Base-by-base conservation (phyloP, 2,888 invertebrate genomes). In the Amiota communis region DNA sequence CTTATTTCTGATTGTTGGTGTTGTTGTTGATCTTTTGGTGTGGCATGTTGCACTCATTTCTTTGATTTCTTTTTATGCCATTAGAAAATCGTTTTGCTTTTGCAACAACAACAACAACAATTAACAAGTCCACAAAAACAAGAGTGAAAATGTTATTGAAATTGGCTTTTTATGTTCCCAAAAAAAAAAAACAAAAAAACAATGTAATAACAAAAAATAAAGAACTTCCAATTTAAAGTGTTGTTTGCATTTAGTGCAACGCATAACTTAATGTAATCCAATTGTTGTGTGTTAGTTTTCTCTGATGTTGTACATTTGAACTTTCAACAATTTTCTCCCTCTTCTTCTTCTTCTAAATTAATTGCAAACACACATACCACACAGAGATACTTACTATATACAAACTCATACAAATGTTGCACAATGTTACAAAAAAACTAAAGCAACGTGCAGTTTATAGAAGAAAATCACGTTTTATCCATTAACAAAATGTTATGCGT, bases 131-230 rank as follows among this genome's bases (percentile, higher is more conserved):
- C 36, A 20, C 59, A 57, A 57, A 70, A 57, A 70, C 56, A 53
- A 12, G 56, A 23, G 74, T 11, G 48, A 72, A 80, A 86, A 86
- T 85, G 85, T 85, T 86, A 83, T 86, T 80, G 85, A 86, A 86
- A 85, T 85, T 85, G 86, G 83, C 78, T 85, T 86, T 86, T 85
- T 83, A 86, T 85, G 85, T 85, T 85, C 81, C 36, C 3, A 36
- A 2, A 36, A 36, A 36, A 36, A 36, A 36, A 36, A 36, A 23
- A 23, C 1, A 23, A 36, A 36, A 36, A 36, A 36, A 36, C 36
- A 23, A 57, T 10, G 10, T 15, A 15, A 13, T 17, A 10, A 8
- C 59, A 20, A 8, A 11, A n/a, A 9, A 6, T 12, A 3, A 17
- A 15, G 20, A 9, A 8, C 59, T 59, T 17, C 59, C 59, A 17